Evolutionary conservation across 1,140 invertebrate species (phyloP), one percentile per base, ranked within the genome.

Genomic region (Drosophila nikananu): DNA sequence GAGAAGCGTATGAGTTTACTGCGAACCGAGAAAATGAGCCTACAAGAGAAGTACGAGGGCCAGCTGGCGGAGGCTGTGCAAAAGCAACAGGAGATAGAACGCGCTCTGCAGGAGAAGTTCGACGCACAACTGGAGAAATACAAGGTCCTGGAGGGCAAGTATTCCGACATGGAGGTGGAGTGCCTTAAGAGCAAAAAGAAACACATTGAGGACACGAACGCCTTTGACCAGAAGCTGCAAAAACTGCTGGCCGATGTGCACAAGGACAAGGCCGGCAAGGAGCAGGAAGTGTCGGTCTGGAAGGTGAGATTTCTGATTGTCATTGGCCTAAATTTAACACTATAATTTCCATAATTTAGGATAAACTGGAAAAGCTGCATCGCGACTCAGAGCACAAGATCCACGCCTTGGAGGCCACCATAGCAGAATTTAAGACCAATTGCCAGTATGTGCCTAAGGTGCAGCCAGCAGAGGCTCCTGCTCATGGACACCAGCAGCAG

Each of bases 1-100:
- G 94, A 94, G 70, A 94, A 94, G 68, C 93, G 90, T 17, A 77
- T 94, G 27, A 93, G 94, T 72, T 67, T 77, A 32, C 93, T 94
- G 80, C 93, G 94, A 55, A 86, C 86, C 3, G 94, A 94, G 55
- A 93, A 94, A 73, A 74, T 93, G 64, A 86, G 92, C 60, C 82
- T 86, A 15, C 93, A 93, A 64, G 86, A 86, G 15, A 93, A 92
- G 39, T 86, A 93, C 21, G 93, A 93, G 73, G 74, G 77, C 52
- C 92, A 91, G 81, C 48, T 94, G n/a, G 92, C 93, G 27, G 93
- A 94, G 37, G 91, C 93, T 21, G 91, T 86, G 64, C 80, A 80
- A 44, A 91, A 92, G 70, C 84, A 91, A 71, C 92, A 94, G 66
- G 94, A 94, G 59, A 81, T 78, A n/a, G 79, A 90, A 13, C 91